Percentiles rank a stretch among this genome's conserved stretches.
These are phyloP conservation scores for Musca domestica DNA, from an alignment of 1,140 invertebrate species.

Conservation along the genomic window DNA sequence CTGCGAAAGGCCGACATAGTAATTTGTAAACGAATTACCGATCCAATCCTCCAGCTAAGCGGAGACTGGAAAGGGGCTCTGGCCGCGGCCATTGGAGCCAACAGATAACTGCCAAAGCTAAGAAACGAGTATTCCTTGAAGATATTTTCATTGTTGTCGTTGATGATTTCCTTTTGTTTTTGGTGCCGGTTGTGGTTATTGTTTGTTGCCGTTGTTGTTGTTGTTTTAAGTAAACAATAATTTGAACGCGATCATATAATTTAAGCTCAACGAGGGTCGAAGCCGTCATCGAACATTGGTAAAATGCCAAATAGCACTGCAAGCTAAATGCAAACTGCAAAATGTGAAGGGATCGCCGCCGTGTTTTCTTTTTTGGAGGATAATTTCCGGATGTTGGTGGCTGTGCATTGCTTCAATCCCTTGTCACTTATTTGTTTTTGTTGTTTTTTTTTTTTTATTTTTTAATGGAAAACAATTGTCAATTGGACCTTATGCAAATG, in stretches of 20 bases:
- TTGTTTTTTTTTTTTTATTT: no score
- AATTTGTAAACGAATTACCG: constrained; percentile 24
- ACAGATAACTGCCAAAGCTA: neutral
- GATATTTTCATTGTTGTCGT: neutral
- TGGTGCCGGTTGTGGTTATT: neutral
- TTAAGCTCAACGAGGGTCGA: constrained; percentile 20
- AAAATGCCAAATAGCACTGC: no score
- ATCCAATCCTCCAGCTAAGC: neutral
- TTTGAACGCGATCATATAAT: constrained; percentile 27
- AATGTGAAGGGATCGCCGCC: no score
- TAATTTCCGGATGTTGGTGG: no score
- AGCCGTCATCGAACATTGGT: constrained; percentile 4
- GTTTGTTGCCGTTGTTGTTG: constrained; percentile 12
- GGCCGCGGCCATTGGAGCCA: no score
- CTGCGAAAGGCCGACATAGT: constrained; percentile 26
- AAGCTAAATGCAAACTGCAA: no score
- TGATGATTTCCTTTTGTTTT: constrained; percentile 2
- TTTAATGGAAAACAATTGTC: no score
- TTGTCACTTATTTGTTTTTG: no score
- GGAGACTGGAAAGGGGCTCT: neutral
- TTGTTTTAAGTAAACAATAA: constrained; percentile 27
- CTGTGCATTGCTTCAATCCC: no score
- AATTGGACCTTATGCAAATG: no score
- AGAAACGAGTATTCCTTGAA: neutral
- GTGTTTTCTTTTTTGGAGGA: no score